These are phyloP conservation scores for Erinaceus europaeus DNA, from an alignment of 2,113 vertebrate species.

Conservation along the genomic window DNA sequence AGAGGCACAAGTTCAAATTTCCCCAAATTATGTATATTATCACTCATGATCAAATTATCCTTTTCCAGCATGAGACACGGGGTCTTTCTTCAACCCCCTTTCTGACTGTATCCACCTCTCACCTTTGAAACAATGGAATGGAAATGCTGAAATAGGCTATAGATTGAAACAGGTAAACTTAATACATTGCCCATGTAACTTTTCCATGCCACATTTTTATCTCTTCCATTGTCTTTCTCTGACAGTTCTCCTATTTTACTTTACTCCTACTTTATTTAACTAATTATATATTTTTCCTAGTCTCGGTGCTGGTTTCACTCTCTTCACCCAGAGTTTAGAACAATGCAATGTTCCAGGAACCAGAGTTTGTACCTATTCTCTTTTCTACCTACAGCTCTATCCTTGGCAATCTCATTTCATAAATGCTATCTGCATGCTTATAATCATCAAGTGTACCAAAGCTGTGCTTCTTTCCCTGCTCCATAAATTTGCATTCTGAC, in stretches of 20 bases:
- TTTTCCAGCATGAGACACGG: too few species aligned
- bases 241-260: neutral
- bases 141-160: too few species aligned
- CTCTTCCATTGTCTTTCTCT: neutral
- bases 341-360: neutral
- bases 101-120: too few species aligned
- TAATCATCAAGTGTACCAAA: neutral
- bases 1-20: too few species aligned
- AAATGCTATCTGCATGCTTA: neutral
- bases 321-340: neutral
- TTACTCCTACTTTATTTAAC: too few species aligned
- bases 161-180: too few species aligned
- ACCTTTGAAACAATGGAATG: too few species aligned
- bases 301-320: neutral
- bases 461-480: neutral
- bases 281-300: neutral
- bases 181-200: too few species aligned
- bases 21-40: too few species aligned
- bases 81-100: too few species aligned
- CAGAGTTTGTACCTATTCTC: neutral
- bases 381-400: neutral
- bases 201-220: neutral
- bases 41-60: too few species aligned
- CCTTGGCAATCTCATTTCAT: neutral
- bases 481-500: neutral